Evolutionary conservation across 2,888 invertebrate genomes (phyloP), one percentile per base, ranked within the genome.

Genomic region (Drosophila emarginata): DNA sequence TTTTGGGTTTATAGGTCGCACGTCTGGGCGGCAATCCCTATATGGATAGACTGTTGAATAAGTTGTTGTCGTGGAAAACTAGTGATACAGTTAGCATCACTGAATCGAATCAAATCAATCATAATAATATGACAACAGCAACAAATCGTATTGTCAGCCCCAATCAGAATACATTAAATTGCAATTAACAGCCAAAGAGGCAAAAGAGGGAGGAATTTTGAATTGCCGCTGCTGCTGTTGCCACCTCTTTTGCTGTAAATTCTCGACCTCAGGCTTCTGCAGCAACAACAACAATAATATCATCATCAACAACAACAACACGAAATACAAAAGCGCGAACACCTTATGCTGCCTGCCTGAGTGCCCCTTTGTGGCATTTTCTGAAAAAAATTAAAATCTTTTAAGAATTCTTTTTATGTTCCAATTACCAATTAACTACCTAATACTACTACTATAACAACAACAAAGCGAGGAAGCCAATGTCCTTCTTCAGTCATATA

Each of bases 1-100:
- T 26, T 26, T 26, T 15, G 9, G 2, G 39, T 68, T 2, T 50
- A 5, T 57, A 94, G 94, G 93, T 94, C 39, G 91, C 93, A 6
- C 93, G 94, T 61, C 93, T 97, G 11, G 97, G 97, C 11, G 96
- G 96, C 4, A 98, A 98, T 92, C 95, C 96, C 1, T 93, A 95
- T 63, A 93, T 98, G 92, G 94, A 95, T 76, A 93, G 94, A 6
- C 92, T 97, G n/a, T 92, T 97, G 4, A 95, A 96, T 86, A 96
- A 96, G 78, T 91, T 96, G 36, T 90, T 95, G 2, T 94, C 93
- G 71, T 96, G 95, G 95, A 89, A 90, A 75, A 76, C 69, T 50
- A 79, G 79, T 69, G 72, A 83, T 40, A 73, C 60, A 36, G 71
- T 65, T 36, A 89, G 88, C 69, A 84, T 82, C 50, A 76, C 81